Conservation (phyloP, 2,888 invertebrate species). For the Eupithecia vulgata region DNA sequence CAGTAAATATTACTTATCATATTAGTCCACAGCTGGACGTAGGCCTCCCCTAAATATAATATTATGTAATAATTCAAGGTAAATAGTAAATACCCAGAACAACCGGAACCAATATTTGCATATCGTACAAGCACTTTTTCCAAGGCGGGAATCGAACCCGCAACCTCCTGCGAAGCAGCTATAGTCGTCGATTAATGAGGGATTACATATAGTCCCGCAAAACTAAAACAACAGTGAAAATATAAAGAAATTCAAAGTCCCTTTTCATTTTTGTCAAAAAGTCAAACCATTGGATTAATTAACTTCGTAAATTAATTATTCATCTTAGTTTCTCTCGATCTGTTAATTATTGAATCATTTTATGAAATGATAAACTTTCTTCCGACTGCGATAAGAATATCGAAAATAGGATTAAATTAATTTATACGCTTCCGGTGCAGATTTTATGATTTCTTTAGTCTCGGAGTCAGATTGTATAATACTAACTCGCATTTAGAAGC, state of each 20-base stretch:
- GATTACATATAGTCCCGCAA: too few relatives aligned
- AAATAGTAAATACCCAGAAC: too few relatives aligned
- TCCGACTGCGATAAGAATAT: slow-evolving; percentile 21
- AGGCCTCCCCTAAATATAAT: too few relatives aligned
- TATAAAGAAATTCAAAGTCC: background rate
- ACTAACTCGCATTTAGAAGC: background rate
- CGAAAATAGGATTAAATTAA: slow-evolving; percentile 47
- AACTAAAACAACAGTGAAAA: background rate
- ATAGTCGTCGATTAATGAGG: too few relatives aligned
- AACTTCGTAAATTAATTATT: background rate
- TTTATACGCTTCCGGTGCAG: slow-evolving; percentile 45
- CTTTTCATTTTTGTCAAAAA: too few relatives aligned
- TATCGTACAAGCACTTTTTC: too few relatives aligned
- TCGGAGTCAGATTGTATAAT: slow-evolving; percentile 2
- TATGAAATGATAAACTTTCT: background rate
- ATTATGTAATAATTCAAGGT: too few relatives aligned
- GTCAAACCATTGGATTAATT: background rate
- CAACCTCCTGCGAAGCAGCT: too few relatives aligned
- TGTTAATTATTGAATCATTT: background rate
- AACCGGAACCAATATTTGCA: too few relatives aligned
- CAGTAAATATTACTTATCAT: too few relatives aligned
- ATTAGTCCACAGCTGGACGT: too few relatives aligned
- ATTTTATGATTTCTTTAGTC: slow-evolving; percentile 12
- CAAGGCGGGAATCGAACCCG: too few relatives aligned
- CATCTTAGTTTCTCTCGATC: background rate